These are phyloP conservation scores for Semicossyphus pulcher DNA, from an alignment of 2,113 vertebrate genomes.

Conservation along the genomic window DNA sequence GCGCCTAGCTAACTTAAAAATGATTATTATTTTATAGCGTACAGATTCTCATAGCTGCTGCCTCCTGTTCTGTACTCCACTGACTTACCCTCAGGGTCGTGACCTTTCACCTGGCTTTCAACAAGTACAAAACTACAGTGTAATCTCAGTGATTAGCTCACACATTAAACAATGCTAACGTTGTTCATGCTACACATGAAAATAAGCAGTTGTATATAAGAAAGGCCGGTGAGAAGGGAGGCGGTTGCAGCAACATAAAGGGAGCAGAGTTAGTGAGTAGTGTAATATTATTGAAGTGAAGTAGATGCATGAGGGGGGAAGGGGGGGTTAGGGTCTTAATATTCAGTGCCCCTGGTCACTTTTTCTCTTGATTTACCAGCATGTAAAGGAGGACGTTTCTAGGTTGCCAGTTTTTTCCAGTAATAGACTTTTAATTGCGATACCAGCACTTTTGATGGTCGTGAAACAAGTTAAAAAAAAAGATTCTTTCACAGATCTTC, in stretches of 20 bases:
- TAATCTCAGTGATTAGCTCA: conserved; percentile 32
- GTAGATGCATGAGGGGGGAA: conserved; percentile 16
- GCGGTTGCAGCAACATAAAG: neutral
- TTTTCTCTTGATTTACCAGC: conserved; percentile 46
- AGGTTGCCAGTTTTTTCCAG: conserved; percentile 40
- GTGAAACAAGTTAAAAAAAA: conserved; percentile 21
- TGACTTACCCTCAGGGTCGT: conserved; percentile 66
- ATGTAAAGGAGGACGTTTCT: conserved; percentile 48
- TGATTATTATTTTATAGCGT: conserved; percentile 52
- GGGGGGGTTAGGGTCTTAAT: neutral
- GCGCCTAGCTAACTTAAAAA: conserved; percentile 45
- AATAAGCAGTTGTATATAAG: conserved; percentile 51
- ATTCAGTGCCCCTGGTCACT: conserved; percentile 15
- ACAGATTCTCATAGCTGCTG: conserved; percentile 52
- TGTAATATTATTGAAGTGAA: conserved; percentile 23
- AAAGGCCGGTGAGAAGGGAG: conserved; percentile 4
- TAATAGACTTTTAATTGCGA: conserved; percentile 50
- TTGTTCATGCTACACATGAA: conserved; percentile 8
- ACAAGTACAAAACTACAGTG: conserved; percentile 7
- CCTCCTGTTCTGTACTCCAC: conserved; percentile 53
- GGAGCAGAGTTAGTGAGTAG: conserved; percentile 17
- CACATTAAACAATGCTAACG: conserved; percentile 10
- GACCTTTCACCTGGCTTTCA: conserved; percentile 36
- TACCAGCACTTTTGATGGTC: conserved; percentile 74
- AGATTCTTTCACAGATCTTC: conserved; percentile 45